phyloP scores from a whole-genome alignment of 1,140 invertebrate species.

The Brachionus koreanus region DNA sequence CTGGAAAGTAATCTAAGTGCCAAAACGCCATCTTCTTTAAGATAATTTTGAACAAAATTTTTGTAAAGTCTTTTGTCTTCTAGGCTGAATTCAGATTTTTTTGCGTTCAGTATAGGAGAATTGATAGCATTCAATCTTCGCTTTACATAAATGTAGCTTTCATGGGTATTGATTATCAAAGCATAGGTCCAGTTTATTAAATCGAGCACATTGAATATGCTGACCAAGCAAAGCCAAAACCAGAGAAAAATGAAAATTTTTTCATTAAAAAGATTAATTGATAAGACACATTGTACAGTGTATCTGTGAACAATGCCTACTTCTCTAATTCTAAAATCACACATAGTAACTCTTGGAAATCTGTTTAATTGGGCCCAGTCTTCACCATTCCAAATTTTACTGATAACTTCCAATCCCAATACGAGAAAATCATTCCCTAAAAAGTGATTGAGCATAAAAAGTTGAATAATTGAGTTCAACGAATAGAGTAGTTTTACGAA shows the following conservation, averaged over 20 bases:
- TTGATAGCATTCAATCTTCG: constrained; percentile 10
- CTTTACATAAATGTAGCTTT: constrained; percentile 2
- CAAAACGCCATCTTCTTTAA: constrained; percentile 37
- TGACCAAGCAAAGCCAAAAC: constrained; percentile 40
- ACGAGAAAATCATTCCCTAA: constrained; percentile 60
- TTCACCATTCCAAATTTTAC: constrained; percentile 54
- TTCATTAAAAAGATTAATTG: constrained; percentile 48
- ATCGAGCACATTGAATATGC: constrained; percentile 26
- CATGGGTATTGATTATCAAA: not conserved
- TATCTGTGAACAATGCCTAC: constrained; percentile 52
- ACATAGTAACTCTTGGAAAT: constrained; percentile 61
- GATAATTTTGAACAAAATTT: constrained; percentile 40
- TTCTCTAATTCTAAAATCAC: constrained; percentile 61
- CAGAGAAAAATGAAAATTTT: constrained; percentile 44
- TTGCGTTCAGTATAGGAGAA: not conserved
- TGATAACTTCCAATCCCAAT: constrained; percentile 59
- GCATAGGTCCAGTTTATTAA: constrained; percentile 26
- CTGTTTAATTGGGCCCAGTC: constrained; percentile 57
- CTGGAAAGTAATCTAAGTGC: constrained; percentile 18
- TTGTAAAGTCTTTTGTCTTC: not conserved
- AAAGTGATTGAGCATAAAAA: constrained; percentile 60
- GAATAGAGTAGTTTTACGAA: constrained; percentile 60
- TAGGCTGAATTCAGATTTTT: not conserved
- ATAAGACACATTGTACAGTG: constrained; percentile 43
- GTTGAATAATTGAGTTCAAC: constrained; percentile 59